Conservation (phyloP, 2,113 vertebrate genomes). For the Gasterosteus aculeatus region DNA sequence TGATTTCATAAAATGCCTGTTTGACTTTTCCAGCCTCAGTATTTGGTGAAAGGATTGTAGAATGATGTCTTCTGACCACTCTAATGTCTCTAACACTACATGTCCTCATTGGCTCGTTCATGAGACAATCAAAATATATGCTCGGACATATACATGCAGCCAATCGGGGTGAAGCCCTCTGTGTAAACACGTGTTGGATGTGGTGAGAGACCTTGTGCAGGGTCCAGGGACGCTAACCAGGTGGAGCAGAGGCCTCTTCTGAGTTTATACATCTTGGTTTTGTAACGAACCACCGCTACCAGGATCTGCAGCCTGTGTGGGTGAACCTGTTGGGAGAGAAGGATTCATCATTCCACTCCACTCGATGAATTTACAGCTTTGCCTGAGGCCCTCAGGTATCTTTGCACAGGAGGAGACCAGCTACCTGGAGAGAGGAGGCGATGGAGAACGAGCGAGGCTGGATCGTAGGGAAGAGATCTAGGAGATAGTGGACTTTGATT, state of each 20-base stretch:
- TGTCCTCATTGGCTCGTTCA: too few species aligned
- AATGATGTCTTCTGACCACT: too few species aligned
- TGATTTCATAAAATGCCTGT: too few species aligned
- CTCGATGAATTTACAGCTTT: neutral
- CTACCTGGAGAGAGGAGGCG: conserved; percentile 89
- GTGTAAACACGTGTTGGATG: neutral
- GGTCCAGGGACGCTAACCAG: conserved; percentile 91
- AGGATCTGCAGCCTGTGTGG: conserved; percentile 89
- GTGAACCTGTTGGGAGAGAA: conserved; percentile 74
- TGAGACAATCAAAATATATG: too few species aligned
- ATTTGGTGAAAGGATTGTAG: too few species aligned
- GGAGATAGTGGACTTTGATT: conserved; percentile 84
- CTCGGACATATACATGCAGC: too few species aligned
- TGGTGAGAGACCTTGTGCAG: conserved; percentile 78
- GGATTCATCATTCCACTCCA: too few species aligned
- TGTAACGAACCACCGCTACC: conserved; percentile 91
- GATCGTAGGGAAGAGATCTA: conserved; percentile 92
- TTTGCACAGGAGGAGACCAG: neutral
- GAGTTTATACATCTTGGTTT: conserved; percentile 84
- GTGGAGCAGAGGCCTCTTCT: conserved; percentile 91
- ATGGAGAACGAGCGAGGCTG: conserved; percentile 95
- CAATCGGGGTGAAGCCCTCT: neutral
- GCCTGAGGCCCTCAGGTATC: neutral
- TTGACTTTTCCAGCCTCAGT: too few species aligned
- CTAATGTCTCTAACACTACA: too few species aligned